A percentile compares a stretch with the other conserved stretches of the same genome.
phyloP scores from a whole-genome alignment of 2,113 vertebrate species.

The Scopus umbretta region DNA sequence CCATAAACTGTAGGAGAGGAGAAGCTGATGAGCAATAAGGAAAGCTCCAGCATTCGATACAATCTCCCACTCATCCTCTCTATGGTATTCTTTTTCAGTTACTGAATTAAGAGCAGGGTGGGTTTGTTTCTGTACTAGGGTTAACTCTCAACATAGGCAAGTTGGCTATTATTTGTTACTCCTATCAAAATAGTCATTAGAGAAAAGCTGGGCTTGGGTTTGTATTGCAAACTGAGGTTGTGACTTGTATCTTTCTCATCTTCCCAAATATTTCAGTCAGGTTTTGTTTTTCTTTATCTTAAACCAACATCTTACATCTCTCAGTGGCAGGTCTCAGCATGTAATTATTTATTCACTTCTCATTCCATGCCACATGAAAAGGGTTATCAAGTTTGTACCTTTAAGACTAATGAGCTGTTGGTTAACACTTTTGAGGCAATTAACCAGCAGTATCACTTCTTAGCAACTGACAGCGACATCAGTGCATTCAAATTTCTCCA shows the following conservation, averaged over 20 bases:
- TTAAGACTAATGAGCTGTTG: conserved; percentile 31
- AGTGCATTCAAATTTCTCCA: neutral
- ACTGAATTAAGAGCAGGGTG: neutral
- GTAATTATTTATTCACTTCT: conserved; percentile 34
- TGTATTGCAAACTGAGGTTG: neutral
- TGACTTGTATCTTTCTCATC: neutral
- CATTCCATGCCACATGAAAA: conserved; percentile 6
- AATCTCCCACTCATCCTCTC: neutral
- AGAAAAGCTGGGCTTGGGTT: neutral
- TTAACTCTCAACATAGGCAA: neutral
- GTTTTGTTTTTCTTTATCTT: conserved; percentile 22
- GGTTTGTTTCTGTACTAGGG: neutral
- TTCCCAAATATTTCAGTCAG: neutral
- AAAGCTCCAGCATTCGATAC: neutral
- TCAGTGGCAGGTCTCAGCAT: conserved; percentile 34
- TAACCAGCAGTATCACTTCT: neutral
- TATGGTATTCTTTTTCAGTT: neutral
- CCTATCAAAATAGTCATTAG: neutral
- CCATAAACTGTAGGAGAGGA: neutral
- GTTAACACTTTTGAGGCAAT: conserved; percentile 30
- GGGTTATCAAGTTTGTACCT: neutral
- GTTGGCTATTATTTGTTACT: neutral
- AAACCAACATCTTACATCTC: conserved; percentile 19
- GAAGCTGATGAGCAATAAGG: neutral
- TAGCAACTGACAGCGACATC: neutral